Conservation (phyloP, 2,113 vertebrate species). For the Sisor rabdophorus region DNA sequence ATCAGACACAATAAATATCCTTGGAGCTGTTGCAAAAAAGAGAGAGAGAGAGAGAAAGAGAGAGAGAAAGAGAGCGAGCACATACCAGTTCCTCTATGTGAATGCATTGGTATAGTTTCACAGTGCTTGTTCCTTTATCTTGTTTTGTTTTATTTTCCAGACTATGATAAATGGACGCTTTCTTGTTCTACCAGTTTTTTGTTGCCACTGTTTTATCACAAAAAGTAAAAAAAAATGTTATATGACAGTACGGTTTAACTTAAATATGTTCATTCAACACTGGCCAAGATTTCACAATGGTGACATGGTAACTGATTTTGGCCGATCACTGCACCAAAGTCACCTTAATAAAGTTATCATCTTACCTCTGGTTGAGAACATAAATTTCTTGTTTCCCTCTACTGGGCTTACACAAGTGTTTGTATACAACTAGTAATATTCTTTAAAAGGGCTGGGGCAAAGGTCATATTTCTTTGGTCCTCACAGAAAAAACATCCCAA, state of each 20-base stretch:
- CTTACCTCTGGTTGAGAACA: conserved; percentile 53
- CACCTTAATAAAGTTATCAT: conserved; percentile 28
- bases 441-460: not conserved
- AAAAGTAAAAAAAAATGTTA: not conserved
- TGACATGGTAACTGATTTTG: conserved; percentile 30
- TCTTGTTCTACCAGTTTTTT: conserved; percentile 10
- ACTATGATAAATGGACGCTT: conserved; percentile 14
- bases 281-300: conserved; percentile 37
- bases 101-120: conserved; percentile 20
- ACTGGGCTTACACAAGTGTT: conserved; percentile 48
- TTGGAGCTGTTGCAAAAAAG: conserved; percentile 15
- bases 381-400: conserved; percentile 48
- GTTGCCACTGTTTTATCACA: not conserved
- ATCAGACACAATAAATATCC: conserved; percentile 47
- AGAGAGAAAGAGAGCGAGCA: not conserved
- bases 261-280: not conserved
- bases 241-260: conserved; percentile 7
- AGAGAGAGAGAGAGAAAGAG: conserved; percentile 15
- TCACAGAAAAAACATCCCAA: conserved; percentile 44
- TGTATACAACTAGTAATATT: conserved; percentile 23
- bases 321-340: conserved; percentile 31
- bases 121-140: conserved; percentile 18
- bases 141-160: conserved; percentile 22
- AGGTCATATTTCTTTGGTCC: conserved; percentile 17
- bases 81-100: conserved; percentile 31